phyloP scores from a whole-genome alignment of 2,888 invertebrate species.

The Hipparchia semele region DNA sequence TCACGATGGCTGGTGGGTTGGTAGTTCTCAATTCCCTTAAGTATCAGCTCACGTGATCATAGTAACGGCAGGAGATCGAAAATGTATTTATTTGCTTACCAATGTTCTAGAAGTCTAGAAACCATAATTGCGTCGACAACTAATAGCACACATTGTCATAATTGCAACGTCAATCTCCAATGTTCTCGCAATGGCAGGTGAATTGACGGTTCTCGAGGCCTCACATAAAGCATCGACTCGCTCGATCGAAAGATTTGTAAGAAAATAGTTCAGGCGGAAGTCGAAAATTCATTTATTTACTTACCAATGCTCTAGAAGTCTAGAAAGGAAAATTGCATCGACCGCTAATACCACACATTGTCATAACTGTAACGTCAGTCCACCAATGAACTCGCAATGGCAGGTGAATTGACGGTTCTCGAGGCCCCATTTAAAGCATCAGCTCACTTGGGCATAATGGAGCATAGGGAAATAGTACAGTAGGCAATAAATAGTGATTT shows the following conservation, averaged over 20 bases:
- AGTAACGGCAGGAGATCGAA: not conserved
- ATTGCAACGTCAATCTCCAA: slow-evolving; percentile 36
- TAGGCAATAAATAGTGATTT: slow-evolving; percentile 72
- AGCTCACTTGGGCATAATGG: slow-evolving; percentile 20
- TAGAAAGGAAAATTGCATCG: slow-evolving; percentile 19
- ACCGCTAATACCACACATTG: slow-evolving; percentile 29
- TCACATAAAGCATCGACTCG: slow-evolving; percentile 34
- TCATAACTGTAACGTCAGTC: slow-evolving; percentile 35
- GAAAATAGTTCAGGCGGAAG: slow-evolving; percentile 52
- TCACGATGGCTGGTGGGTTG: slow-evolving; percentile 40
- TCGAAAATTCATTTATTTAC: not conserved
- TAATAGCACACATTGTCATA: slow-evolving; percentile 35
- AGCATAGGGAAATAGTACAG: slow-evolving; percentile 58
- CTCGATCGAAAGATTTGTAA: slow-evolving; percentile 43
- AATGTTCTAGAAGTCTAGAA: slow-evolving; percentile 20
- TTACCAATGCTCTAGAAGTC: not conserved
- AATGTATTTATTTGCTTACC: not conserved
- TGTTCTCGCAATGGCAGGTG: slow-evolving; percentile 43
- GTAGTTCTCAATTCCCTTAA: slow-evolving; percentile 36
- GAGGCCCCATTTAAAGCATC: slow-evolving; percentile 37
- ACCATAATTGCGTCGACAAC: slow-evolving; percentile 15
- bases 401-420: slow-evolving; percentile 40
- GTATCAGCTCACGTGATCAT: slow-evolving; percentile 16
- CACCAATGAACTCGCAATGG: slow-evolving; percentile 43
- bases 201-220: slow-evolving; percentile 38